Conservation (phyloP, 2,113 vertebrate genomes). For the Gambusia holbrooki region DNA sequence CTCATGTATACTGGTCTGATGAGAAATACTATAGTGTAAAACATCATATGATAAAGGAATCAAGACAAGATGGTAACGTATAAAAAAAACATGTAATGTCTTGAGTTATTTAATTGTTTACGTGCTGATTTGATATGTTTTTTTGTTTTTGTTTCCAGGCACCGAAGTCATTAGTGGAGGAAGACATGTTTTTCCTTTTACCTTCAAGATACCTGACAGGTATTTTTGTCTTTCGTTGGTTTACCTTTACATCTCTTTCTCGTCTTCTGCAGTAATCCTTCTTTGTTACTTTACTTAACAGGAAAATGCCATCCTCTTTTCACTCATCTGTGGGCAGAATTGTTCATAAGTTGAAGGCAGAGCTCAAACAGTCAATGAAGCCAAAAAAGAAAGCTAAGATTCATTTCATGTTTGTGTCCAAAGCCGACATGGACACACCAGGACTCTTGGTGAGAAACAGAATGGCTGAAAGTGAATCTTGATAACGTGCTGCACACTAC, state of each 20-base stretch:
- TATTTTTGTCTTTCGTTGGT: background rate
- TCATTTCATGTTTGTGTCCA: constrained; percentile 70
- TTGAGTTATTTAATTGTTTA: background rate
- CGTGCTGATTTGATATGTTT: background rate
- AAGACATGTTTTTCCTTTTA: constrained; percentile 68
- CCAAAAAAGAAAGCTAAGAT: constrained; percentile 34
- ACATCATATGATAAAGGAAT: constrained; percentile 54
- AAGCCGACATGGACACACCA: constrained; percentile 49
- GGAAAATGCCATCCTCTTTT: constrained; percentile 72
- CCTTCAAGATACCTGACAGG: constrained; percentile 69
- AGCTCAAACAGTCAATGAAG: constrained; percentile 66
- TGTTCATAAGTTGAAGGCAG: constrained; percentile 66
- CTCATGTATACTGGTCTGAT: constrained; percentile 45
- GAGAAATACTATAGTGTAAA: constrained; percentile 69
- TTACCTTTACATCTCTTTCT: fast-evolving
- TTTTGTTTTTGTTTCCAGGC: constrained; percentile 27
- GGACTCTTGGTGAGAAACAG: constrained; percentile 63
- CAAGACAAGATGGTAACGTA: constrained; percentile 63
- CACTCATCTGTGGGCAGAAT: constrained; percentile 45
- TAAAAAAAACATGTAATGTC: background rate
- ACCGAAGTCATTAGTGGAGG: constrained; percentile 55
- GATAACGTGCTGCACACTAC: background rate
- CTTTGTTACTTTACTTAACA: constrained; percentile 21
- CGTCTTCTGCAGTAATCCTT: fast-evolving
- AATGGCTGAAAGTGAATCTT: background rate